Evolutionary conservation across 2,113 vertebrate species (phyloP), one percentile per base, ranked within the genome.

Genomic region (Sceloporus undulatus): DNA sequence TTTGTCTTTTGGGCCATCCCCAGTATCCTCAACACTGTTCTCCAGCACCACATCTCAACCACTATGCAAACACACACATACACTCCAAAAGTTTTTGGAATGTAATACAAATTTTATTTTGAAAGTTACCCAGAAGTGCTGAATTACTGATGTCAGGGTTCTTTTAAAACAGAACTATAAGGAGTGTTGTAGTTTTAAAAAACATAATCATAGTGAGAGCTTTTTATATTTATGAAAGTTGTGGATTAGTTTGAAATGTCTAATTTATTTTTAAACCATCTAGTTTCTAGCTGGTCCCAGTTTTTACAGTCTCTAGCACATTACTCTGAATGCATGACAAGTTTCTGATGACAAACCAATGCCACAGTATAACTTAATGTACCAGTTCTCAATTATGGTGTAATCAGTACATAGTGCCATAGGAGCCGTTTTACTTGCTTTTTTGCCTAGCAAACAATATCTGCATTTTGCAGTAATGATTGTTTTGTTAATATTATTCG

Each of bases 381-480:
- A 87, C 70, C 54, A 70, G 68, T 81, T 88, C 90, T 91, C 88
- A 87, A 71, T 82, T 88, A 84, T 78, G 88, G 85, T 75, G 87
- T 65, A 90, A 87, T 89, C 88, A 91, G 85, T 88, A 76, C 18
- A 6, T 56, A 76, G 79, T 80, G 87, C 70, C 10, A 85, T 79
- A 92, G 79, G 92, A 95, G 94, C 90, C 78, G 92, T 88, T 89
- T 92, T 94, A 91, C 90, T 90, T 95, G 84, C 88, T 88, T 59
- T 95, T 94, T 94, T 92, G 92, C 90, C 87, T 92, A 92, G 92
- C 92, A 92, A 95, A 94, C 88, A 92, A 88, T 90, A 90, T 89
- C 86, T 83, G 86, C 77, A 85, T 86, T 48, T 2, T 89, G 92
- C 86, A 88, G 52, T 86, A 82, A 82, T 92, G 88, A 92, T 95